Conservation (phyloP, 1,140 invertebrate genomes). For the Drosophila dunni region DNA sequence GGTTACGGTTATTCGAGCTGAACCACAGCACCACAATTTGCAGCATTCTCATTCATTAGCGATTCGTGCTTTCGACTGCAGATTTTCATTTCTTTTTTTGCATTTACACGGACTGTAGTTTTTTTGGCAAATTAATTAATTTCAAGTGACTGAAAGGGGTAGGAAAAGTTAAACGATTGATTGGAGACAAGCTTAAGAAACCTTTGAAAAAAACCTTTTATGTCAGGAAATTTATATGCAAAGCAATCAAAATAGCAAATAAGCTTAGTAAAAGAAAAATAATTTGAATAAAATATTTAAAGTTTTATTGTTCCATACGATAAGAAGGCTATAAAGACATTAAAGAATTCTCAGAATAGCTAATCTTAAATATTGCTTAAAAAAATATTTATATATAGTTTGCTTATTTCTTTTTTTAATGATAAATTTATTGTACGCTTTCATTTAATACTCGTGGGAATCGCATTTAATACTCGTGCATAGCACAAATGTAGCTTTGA, state of each 20-base stretch:
- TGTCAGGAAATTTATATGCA: too few relatives aligned
- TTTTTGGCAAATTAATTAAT: slow-evolving; percentile 2
- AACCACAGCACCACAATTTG: slow-evolving; percentile 24
- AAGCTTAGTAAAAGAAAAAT: not conserved
- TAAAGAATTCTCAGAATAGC: too few relatives aligned
- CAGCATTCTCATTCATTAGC: slow-evolving; percentile 65
- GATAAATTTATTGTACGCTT: too few relatives aligned
- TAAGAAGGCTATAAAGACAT: too few relatives aligned
- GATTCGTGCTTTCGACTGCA: slow-evolving; percentile 33
- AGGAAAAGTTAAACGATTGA: not conserved
- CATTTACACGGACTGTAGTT: slow-evolving; percentile 5
- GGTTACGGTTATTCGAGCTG: slow-evolving; percentile 11
- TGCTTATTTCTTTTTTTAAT: not conserved
- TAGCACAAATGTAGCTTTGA: too few relatives aligned
- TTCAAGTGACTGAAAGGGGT: not conserved
- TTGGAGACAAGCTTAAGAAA: too few relatives aligned
- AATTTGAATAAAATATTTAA: too few relatives aligned
- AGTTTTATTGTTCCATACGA: too few relatives aligned
- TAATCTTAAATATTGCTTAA: too few relatives aligned
- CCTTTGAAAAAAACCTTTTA: too few relatives aligned
- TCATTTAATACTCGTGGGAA: too few relatives aligned
- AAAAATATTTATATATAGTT: not conserved
- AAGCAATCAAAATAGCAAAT: not conserved
- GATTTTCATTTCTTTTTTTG: slow-evolving; percentile 14
- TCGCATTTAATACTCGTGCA: too few relatives aligned